Conservation (phyloP, 2,113 vertebrate species). For the Hemicordylus capensis region DNA sequence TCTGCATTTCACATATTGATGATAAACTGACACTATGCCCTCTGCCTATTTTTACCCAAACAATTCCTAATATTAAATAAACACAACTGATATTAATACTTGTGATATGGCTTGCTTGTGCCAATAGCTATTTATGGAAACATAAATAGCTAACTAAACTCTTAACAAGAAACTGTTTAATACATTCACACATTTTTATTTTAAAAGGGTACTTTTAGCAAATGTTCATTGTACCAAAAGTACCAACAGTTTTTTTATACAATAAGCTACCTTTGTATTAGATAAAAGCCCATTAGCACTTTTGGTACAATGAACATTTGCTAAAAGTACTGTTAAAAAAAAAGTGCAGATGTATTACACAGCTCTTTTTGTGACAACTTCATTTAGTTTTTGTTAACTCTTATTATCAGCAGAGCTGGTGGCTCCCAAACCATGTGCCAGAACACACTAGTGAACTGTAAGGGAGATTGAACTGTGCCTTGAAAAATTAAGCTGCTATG, state of each 20-base stretch:
- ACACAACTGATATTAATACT: constrained; percentile 44
- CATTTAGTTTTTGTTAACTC: not conserved
- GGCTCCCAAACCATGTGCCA: not conserved
- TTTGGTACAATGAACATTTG: not conserved
- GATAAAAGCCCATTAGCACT: not conserved
- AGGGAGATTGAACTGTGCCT: not conserved
- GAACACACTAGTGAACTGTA: not conserved
- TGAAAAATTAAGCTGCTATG: not conserved
- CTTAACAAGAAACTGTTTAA: not conserved
- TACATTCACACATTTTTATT: not conserved
- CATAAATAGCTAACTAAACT: not conserved
- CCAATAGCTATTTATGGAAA: not conserved
- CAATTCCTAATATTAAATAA: constrained; percentile 37
- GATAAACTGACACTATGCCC: constrained; percentile 52
- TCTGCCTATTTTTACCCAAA: constrained; percentile 49
- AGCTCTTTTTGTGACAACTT: not conserved
- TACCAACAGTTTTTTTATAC: not conserved
- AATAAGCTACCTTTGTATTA: not conserved
- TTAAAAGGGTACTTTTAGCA: not conserved
- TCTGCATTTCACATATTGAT: constrained; percentile 30
- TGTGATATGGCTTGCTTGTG: not conserved
- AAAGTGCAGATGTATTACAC: not conserved
- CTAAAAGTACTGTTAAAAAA: not conserved
- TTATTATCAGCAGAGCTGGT: not conserved
- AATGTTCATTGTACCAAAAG: not conserved